Evolutionary conservation across 2,888 invertebrate genomes (phyloP).

Genomic region (Epinotia ramella): DNA sequence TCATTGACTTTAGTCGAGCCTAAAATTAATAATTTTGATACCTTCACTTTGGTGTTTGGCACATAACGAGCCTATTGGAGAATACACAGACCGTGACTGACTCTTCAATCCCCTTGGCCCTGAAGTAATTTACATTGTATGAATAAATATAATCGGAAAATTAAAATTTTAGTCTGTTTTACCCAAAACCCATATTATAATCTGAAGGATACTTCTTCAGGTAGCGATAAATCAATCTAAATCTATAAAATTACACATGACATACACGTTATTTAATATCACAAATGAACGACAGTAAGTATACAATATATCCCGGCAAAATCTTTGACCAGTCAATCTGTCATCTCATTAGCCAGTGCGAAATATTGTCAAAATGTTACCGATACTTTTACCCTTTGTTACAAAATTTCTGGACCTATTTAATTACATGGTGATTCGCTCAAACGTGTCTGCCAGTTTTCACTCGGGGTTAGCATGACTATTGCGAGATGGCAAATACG

Average conservation of each 20-base stretch:
- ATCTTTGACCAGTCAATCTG: too few relatives aligned
- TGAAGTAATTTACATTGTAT: not conserved
- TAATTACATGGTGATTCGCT: not conserved
- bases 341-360: too few relatives aligned
- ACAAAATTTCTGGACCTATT: not conserved
- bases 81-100: not conserved
- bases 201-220: too few relatives aligned
- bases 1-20: conserved; percentile 26
- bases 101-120: not conserved
- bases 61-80: not conserved
- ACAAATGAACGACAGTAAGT: too few relatives aligned
- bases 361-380: too few relatives aligned
- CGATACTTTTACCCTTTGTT: too few relatives aligned
- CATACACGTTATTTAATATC: too few relatives aligned
- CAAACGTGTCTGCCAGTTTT: not conserved
- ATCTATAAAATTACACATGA: too few relatives aligned
- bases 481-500: not conserved
- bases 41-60: not conserved
- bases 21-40: conserved; percentile 7
- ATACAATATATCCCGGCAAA: too few relatives aligned
- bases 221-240: too few relatives aligned
- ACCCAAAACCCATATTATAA: too few relatives aligned
- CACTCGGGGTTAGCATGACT: not conserved
- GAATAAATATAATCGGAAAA: not conserved
- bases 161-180: not conserved